phyloP scores from a whole-genome alignment of 2,113 vertebrate species.

The Apteryx mantelli region DNA sequence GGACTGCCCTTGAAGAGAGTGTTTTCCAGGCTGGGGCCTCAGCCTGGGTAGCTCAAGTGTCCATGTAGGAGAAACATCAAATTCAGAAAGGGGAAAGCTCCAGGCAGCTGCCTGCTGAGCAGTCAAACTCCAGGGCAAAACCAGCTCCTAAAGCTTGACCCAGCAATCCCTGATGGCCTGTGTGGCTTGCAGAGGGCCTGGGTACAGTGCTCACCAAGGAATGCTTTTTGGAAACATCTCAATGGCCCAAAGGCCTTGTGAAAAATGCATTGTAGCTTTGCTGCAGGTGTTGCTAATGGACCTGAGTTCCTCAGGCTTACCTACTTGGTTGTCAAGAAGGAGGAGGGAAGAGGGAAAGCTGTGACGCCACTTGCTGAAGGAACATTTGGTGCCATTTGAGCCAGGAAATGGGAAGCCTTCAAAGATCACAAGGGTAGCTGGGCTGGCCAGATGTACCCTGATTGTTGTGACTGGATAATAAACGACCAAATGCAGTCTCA shows the following conservation, averaged over 20 bases:
- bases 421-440: neutral
- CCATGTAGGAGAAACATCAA: neutral
- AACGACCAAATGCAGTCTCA: neutral
- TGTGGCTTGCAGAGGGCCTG: neutral
- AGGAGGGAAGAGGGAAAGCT: neutral
- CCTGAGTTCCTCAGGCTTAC: neutral
- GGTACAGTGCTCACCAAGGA: neutral
- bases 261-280: fast-evolving
- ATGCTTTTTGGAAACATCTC: fast-evolving
- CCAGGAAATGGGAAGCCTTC: neutral
- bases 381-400: neutral
- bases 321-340: fast-evolving
- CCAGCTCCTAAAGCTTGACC: neutral
- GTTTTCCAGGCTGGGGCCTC: neutral
- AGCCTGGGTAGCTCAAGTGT: neutral
- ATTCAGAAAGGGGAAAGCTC: neutral
- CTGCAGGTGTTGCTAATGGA: neutral
- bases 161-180: neutral
- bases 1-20: neutral
- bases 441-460: neutral
- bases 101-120: neutral
- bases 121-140: neutral
- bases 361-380: neutral
- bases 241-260: neutral
- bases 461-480: neutral